These are phyloP conservation scores for Parapsyche elsis DNA, from an alignment of 1,140 invertebrate species.

Conservation along the genomic window DNA sequence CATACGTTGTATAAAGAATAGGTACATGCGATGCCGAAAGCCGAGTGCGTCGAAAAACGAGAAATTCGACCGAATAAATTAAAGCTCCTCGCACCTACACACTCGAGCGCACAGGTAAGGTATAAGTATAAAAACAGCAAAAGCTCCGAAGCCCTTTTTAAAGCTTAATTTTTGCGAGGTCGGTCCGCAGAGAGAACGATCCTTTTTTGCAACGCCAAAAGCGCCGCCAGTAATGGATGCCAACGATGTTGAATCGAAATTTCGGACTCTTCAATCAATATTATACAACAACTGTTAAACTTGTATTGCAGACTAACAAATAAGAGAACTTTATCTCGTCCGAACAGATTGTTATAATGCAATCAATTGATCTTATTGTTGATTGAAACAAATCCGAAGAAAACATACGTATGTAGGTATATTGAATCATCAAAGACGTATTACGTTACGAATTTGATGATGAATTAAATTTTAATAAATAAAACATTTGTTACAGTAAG, in stretches of 20 bases:
- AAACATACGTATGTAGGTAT: not conserved
- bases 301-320: too few relatives aligned
- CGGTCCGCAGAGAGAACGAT: not conserved
- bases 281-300: not conserved
- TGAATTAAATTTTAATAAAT: too few relatives aligned
- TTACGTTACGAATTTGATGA: too few relatives aligned
- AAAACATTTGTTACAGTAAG: too few relatives aligned
- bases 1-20: constrained; percentile 39
- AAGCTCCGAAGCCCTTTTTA: constrained; percentile 35
- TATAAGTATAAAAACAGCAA: constrained; percentile 12
- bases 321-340: too few relatives aligned
- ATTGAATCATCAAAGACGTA: not conserved
- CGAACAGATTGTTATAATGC: too few relatives aligned
- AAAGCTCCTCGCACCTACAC: constrained; percentile 40
- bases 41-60: constrained; percentile 35
- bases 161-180: constrained; percentile 45
- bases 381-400: too few relatives aligned
- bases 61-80: constrained; percentile 44
- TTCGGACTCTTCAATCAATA: not conserved
- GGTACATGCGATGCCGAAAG: constrained; percentile 8
- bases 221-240: not conserved
- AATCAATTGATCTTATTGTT: too few relatives aligned
- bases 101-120: constrained; percentile 12
- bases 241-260: not conserved
- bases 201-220: not conserved